phyloP scores from a whole-genome alignment of 2,888 invertebrate species.

The Notocelia uddmanniana region DNA sequence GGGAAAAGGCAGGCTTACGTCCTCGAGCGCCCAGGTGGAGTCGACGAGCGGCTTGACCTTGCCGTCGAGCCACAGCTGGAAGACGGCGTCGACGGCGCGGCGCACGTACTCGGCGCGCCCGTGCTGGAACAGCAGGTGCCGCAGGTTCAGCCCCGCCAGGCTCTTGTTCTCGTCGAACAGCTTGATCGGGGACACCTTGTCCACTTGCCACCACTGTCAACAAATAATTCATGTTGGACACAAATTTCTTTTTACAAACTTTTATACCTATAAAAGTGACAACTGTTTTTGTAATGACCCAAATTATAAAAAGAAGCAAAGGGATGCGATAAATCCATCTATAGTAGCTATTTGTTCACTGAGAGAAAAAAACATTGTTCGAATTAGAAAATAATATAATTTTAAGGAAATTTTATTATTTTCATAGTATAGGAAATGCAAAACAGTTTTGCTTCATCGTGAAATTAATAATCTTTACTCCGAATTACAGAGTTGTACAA shows the following conservation, averaged over 20 bases:
- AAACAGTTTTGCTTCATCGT: too few relatives aligned
- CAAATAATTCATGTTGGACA: conserved; percentile 26
- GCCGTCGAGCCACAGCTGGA: conserved; percentile 90
- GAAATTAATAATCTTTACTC: too few relatives aligned
- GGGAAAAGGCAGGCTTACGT: conserved; percentile 84
- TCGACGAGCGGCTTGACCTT: conserved; percentile 94
- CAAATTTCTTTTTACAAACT: background rate
- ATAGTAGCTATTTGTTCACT: too few relatives aligned
- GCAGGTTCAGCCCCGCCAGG: conserved; percentile 92
- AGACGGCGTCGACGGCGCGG: conserved; percentile 89
- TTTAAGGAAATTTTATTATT: too few relatives aligned
- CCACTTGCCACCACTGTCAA: conserved; percentile 95
- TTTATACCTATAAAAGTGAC: too few relatives aligned
- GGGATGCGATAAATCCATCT: too few relatives aligned
- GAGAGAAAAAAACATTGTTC: too few relatives aligned
- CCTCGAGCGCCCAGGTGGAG: conserved; percentile 95
- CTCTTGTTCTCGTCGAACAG: conserved; percentile 96
- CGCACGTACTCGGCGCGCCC: conserved; percentile 90
- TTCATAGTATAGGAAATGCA: too few relatives aligned
- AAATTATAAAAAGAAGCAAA: too few relatives aligned
- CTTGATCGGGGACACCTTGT: conserved; percentile 95
- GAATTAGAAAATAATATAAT: too few relatives aligned
- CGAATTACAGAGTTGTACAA: too few relatives aligned
- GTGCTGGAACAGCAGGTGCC: conserved; percentile 93
- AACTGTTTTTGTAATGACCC: too few relatives aligned